Conservation (phyloP, 2,113 vertebrate species). For the Corythaixoides concolor region DNA sequence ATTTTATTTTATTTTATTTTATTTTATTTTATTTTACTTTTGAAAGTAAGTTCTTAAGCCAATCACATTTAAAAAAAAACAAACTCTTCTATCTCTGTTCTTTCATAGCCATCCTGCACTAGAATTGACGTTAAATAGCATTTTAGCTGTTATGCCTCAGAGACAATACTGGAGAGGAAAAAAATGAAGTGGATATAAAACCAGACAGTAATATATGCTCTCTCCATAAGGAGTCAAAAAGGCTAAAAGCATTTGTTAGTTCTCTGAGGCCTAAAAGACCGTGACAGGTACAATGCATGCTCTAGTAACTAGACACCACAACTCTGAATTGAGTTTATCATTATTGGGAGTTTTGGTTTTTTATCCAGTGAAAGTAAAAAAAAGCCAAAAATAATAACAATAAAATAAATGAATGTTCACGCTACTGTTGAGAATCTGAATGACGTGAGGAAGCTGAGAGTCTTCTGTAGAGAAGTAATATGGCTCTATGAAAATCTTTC, state of each 20-base stretch:
- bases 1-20: background rate
- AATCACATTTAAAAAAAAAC: background rate
- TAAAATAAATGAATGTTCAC: background rate
- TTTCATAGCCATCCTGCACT: background rate
- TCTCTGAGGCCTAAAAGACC: background rate
- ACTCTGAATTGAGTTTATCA: background rate
- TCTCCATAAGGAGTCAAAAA: background rate
- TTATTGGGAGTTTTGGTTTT: background rate
- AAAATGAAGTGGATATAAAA: background rate
- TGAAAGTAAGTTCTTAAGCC: background rate
- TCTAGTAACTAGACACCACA: background rate
- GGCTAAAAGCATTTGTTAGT: background rate
- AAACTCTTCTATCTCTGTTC: background rate
- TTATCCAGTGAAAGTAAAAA: background rate
- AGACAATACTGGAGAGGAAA: background rate
- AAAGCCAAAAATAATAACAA: background rate
- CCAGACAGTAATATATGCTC: background rate
- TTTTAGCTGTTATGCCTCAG: background rate
- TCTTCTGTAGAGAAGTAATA: background rate
- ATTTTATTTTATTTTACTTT: background rate
- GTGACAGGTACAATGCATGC: background rate
- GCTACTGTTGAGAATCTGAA: background rate
- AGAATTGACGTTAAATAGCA: background rate
- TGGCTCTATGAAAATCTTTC: background rate
- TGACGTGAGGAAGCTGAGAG: background rate